Percentiles rank a stretch among this genome's conserved stretches.
These are phyloP conservation scores for Recurvirostra avosetta DNA, from an alignment of 2,113 vertebrate genomes.

Conservation along the genomic window DNA sequence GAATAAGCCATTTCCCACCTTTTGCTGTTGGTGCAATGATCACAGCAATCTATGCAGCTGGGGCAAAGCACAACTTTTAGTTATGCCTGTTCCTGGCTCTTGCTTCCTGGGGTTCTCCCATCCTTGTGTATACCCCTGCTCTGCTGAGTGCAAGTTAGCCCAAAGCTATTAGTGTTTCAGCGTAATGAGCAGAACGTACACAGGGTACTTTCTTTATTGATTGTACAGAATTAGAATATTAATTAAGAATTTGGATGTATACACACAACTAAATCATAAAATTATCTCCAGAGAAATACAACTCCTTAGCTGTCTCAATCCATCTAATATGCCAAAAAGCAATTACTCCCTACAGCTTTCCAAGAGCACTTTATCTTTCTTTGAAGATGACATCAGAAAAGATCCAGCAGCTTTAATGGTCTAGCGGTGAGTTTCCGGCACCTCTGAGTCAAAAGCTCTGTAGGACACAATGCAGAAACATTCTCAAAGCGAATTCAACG, in stretches of 20 bases:
- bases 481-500: neutral
- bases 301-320: neutral
- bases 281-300: neutral
- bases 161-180: neutral
- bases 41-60: neutral
- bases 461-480: neutral
- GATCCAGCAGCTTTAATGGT: constrained; percentile 9
- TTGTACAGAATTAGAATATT: neutral
- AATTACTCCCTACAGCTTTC: constrained; percentile 14
- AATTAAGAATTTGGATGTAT: neutral
- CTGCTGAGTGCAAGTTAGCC: neutral
- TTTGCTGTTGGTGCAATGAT: neutral
- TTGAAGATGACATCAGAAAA: constrained; percentile 24
- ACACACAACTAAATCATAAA: neutral
- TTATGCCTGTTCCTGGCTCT: neutral
- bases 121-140: neutral
- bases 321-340: neutral
- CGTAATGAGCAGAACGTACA: neutral
- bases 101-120: neutral
- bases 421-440: neutral
- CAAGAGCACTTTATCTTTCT: constrained; percentile 23
- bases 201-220: neutral
- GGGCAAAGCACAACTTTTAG: neutral
- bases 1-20: neutral
- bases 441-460: neutral